Conservation (phyloP, 2,888 invertebrate species). For the Cremastinae sp. region DNA sequence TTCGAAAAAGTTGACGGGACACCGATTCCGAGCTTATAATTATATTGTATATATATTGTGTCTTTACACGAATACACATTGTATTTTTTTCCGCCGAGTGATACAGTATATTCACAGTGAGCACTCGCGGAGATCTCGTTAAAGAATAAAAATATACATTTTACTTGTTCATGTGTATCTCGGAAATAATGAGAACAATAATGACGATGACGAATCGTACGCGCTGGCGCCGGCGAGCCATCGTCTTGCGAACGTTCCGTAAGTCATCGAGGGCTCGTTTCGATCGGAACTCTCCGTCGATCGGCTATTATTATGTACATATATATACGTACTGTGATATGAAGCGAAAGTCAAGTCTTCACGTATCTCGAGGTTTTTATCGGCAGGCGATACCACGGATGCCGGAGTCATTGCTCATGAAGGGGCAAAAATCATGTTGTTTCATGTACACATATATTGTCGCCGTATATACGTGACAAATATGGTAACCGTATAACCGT, state of each 20-base stretch:
- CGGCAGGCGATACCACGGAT: conserved; percentile 39
- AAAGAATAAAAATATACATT: conserved; percentile 27
- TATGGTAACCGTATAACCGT: neutral
- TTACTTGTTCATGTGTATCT: conserved; percentile 27
- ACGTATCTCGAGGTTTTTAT: conserved; percentile 56
- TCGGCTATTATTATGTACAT: conserved; percentile 45
- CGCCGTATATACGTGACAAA: conserved; percentile 5
- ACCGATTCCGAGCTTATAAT: too few species aligned
- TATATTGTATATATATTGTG: too few species aligned
- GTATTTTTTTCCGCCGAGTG: too few species aligned
- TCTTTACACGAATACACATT: too few species aligned
- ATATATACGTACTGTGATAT: too few species aligned
- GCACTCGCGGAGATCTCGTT: conserved; percentile 29
- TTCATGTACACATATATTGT: neutral
- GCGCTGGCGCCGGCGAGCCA: conserved; percentile 33
- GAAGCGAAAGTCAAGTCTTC: too few species aligned
- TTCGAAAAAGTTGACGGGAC: too few species aligned
- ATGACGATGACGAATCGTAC: conserved; percentile 44
- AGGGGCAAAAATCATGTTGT: conserved; percentile 9
- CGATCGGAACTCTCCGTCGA: conserved; percentile 28
- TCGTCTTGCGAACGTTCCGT: conserved; percentile 30
- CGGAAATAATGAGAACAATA: conserved; percentile 27
- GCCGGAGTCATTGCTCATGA: conserved; percentile 42
- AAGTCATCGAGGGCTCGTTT: conserved; percentile 43
- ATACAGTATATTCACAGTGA: too few species aligned